Base-by-base conservation (phyloP, 2,888 invertebrate genomes). In the Poecilobothrus nobilitatus region DNA sequence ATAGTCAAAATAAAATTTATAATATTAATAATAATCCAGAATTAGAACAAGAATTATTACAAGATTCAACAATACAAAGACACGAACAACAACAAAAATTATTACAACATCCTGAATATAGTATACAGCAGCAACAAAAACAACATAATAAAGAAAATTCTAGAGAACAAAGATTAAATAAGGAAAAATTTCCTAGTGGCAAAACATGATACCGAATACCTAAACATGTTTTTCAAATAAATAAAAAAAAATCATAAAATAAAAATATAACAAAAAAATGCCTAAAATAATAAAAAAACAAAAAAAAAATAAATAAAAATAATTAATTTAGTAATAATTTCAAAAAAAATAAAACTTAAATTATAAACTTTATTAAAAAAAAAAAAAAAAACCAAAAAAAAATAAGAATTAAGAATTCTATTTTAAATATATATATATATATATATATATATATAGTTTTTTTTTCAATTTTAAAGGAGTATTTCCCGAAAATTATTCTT, bases 171-270 rank as follows among this genome's bases (percentile, higher is more conserved):
- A 64, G n/a, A 64, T 34, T 34, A 64, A 61, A 61, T 61, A 33
- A 61, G 22, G 44, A 61, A n/a, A 61, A n/a, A n/a, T 64, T 62
- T 67, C 12, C 67, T 2, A 68, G 34, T 20, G 71, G 71, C 66
- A 74, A 71, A 67, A 74, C 74, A 74, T 74, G 74, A 74, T 74
- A 74, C 71, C 73, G 74, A 67, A 72, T 74, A 69, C 72, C 74
- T 27, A 74, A 65, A 65, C 33, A 12, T 33, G 37, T 34, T 9
- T 34, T 65, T 6, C 65, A 65, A 22, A 10, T 63, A 10, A 63
- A 62, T 9, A 27, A 62, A 62, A 21, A 21, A 22, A 62, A 62
- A 7, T 10, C 20, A 62, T 21, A 62, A 62, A 62, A 62, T 20
- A 27, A 27, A 27, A 27, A 27, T 4, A 61, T 61, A 61, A 62